Evolutionary conservation across 2,888 invertebrate genomes (phyloP).

Genomic region (Abscondita cerata): DNA sequence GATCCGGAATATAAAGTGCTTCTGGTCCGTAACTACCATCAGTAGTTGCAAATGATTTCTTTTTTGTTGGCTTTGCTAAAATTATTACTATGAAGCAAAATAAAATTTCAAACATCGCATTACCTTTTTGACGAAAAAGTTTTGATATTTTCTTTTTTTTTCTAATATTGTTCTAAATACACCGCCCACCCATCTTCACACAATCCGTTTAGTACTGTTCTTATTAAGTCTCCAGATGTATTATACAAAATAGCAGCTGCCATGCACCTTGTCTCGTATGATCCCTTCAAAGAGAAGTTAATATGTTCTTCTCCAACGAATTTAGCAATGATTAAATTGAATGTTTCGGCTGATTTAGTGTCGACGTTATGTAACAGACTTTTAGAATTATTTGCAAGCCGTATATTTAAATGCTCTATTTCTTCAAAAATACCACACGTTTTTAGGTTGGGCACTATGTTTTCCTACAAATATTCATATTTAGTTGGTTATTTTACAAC

Average conservation of each 20-base stretch:
- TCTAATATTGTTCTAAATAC: too few species aligned
- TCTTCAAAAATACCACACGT: background rate
- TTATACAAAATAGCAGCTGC: conserved; percentile 2
- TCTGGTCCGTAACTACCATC: background rate
- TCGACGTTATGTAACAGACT: background rate
- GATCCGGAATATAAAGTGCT: background rate
- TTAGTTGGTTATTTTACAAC: too few species aligned
- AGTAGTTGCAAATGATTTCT: conserved; percentile 1
- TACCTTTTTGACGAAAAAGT: too few species aligned
- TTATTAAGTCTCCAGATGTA: background rate
- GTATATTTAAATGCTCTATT: background rate
- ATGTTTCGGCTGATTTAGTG: background rate
- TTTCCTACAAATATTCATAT: too few species aligned
- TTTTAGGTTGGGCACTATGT: too few species aligned
- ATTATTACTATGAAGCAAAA: too few species aligned
- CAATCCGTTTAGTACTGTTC: too few species aligned
- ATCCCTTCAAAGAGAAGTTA: conserved; percentile 6
- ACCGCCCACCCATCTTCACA: too few species aligned
- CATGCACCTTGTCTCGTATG: conserved; percentile 2
- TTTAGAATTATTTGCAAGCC: background rate
- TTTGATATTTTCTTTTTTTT: too few species aligned
- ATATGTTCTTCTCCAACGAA: background rate
- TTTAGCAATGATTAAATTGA: background rate
- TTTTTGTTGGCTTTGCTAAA: too few species aligned
- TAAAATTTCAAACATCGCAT: too few species aligned